Evolutionary conservation across 2,888 invertebrate genomes (phyloP).

Genomic region (Philonicus albiceps): DNA sequence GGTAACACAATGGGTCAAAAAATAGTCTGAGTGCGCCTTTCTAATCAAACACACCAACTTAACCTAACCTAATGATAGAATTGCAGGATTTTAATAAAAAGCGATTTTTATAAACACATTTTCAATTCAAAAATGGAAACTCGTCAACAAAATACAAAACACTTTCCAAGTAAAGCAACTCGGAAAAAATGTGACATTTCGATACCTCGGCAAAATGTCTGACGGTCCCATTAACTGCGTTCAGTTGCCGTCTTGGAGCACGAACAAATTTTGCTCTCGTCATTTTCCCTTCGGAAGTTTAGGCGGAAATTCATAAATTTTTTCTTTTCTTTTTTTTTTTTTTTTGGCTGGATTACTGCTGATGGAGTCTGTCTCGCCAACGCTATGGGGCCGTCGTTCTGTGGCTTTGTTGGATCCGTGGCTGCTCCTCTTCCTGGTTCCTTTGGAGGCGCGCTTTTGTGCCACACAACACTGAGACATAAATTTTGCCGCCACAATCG

Average conservation of each 20-base stretch:
- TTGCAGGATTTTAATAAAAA: background rate
- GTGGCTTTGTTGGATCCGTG: background rate
- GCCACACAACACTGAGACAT: background rate
- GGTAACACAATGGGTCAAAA: too few relatives aligned
- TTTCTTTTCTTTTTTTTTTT: background rate
- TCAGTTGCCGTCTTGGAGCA: background rate
- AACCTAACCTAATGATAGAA: too few relatives aligned
- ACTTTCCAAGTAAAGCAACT: too few relatives aligned
- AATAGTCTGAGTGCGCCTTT: too few relatives aligned
- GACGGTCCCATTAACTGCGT: background rate
- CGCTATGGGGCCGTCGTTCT: background rate
- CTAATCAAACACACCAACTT: too few relatives aligned
- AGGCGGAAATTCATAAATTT: conserved; percentile 44
- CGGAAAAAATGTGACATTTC: background rate
- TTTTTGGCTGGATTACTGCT: conserved; percentile 41
- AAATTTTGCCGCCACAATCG: background rate
- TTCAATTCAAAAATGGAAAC: background rate
- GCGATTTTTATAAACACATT: background rate
- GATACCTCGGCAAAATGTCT: background rate
- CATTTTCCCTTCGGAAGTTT: conserved; percentile 26
- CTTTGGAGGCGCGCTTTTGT: background rate
- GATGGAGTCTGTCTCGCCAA: conserved; percentile 39
- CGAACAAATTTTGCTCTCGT: background rate
- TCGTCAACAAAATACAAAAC: background rate
- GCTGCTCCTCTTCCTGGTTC: background rate